A percentile compares a stretch with the other conserved stretches of the same genome.
Conservation (phyloP, 2,113 vertebrate genomes). For the Chelonoidis abingdonii region DNA sequence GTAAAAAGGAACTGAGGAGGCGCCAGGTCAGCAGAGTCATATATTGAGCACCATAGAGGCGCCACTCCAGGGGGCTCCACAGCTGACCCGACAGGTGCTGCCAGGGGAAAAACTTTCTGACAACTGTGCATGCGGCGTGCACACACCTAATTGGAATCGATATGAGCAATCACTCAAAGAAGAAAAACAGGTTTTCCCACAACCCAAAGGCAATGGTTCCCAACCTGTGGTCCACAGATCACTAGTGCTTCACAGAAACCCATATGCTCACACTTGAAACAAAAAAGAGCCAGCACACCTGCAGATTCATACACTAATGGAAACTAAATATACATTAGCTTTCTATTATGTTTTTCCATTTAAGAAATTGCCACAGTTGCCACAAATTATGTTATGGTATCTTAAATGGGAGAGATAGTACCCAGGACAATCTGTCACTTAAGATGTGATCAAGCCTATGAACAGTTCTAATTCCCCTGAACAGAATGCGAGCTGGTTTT, state of each 20-base stretch:
- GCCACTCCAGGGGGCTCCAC: too few species aligned
- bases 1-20: too few species aligned
- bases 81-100: too few species aligned
- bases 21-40: too few species aligned
- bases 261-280: rapidly evolving
- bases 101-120: too few species aligned
- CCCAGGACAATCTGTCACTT: background rate
- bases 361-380: background rate
- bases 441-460: rapidly evolving
- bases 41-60: too few species aligned
- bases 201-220: background rate
- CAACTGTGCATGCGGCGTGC: too few species aligned
- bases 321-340: background rate
- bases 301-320: rapidly evolving
- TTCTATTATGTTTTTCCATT: background rate
- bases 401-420: background rate
- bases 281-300: background rate
- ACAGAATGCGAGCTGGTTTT: background rate
- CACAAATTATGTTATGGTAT: background rate
- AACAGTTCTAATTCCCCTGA: rapidly evolving
- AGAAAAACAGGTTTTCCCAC: background rate
- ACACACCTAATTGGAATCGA: too few species aligned
- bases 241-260: background rate
- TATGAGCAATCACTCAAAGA: too few species aligned
- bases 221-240: background rate